phyloP scores from a whole-genome alignment of 2,797 vertebrate genomes.

The Anisognathus igniventris region DNA sequence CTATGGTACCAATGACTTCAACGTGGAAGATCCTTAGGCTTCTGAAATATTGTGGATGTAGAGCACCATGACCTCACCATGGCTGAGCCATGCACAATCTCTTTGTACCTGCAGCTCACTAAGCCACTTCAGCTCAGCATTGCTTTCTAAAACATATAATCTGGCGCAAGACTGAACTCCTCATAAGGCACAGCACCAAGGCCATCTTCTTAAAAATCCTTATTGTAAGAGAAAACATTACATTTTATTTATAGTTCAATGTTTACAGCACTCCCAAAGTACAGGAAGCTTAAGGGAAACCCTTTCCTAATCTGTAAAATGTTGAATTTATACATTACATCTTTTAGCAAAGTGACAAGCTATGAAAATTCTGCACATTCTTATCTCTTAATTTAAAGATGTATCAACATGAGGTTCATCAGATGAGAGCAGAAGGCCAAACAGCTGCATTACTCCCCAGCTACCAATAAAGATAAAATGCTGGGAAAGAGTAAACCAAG shows the following conservation, averaged over 20 bases:
- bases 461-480: neutral
- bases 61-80: fast-evolving
- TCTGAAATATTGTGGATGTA: neutral
- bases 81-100: neutral
- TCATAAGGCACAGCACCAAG: neutral
- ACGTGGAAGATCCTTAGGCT: neutral
- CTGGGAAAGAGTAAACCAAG: neutral
- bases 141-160: neutral
- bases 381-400: neutral
- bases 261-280: neutral
- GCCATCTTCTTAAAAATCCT: neutral
- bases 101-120: neutral
- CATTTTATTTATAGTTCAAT: neutral
- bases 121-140: neutral
- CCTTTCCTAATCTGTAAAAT: neutral
- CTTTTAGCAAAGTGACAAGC: neutral
- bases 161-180: neutral
- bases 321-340: neutral
- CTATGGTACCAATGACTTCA: neutral
- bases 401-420: neutral
- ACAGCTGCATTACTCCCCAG: neutral
- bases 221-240: neutral
- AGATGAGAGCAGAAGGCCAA: neutral
- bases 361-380: neutral
- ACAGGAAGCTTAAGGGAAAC: neutral